These are phyloP conservation scores for Oryzias woworae DNA, from an alignment of 2,113 vertebrate genomes.

Conservation along the genomic window DNA sequence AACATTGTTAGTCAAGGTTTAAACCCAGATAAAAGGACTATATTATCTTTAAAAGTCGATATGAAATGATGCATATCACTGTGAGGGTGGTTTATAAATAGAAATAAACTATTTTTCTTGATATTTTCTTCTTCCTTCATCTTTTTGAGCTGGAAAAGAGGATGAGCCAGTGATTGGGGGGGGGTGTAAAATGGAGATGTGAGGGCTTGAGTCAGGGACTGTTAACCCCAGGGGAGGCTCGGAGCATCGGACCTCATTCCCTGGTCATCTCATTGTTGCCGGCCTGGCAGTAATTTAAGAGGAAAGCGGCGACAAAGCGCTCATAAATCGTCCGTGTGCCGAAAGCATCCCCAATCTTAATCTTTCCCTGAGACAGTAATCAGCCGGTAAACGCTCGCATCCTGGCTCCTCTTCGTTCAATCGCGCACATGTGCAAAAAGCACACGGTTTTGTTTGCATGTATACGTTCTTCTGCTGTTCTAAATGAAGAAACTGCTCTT, in stretches of 20 bases:
- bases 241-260: constrained; percentile 49
- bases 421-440: constrained; percentile 30
- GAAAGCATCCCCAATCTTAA: constrained; percentile 53
- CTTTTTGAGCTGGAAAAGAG: constrained; percentile 12
- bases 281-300: constrained; percentile 54
- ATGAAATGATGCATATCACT: constrained; percentile 9
- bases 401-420: constrained; percentile 13
- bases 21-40: constrained; percentile 18
- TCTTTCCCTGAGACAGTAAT: constrained; percentile 58
- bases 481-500: constrained; percentile 42
- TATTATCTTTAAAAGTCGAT: constrained; percentile 15
- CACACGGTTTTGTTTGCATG: constrained; percentile 31
- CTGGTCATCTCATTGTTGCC: constrained; percentile 59
- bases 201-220: constrained; percentile 52
- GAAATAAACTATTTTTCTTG: not conserved
- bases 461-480: constrained; percentile 40
- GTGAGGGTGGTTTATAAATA: not conserved
- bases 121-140: constrained; percentile 15
- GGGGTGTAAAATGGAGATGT: constrained; percentile 28
- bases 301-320: constrained; percentile 49
- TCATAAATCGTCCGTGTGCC: constrained; percentile 58
- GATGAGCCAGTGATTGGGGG: constrained; percentile 28
- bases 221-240: constrained; percentile 52
- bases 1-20: constrained; percentile 40
- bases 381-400: constrained; percentile 48